These are phyloP conservation scores for Paramuricea clavata DNA, from an alignment of 92 coral and sea anemone species.

Conservation along the genomic window DNA sequence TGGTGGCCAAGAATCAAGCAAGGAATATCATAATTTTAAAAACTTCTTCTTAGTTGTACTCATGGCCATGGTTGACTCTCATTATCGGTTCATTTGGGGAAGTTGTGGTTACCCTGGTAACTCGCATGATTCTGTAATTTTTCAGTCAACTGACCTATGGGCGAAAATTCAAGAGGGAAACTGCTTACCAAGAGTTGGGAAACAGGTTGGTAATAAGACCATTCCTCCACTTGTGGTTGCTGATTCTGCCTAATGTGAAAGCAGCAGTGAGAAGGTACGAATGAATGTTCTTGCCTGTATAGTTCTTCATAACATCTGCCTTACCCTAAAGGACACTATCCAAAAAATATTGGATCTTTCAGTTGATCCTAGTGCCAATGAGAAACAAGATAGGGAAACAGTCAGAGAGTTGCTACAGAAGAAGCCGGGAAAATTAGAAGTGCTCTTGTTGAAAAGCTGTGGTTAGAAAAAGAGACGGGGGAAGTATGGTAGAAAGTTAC, in stretches of 20 bases:
- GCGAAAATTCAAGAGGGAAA: constrained; percentile 33
- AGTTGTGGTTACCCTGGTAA: constrained; percentile 80
- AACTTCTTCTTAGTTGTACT: constrained; percentile 68
- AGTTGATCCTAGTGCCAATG: constrained; percentile 56
- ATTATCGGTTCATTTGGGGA: constrained; percentile 74
- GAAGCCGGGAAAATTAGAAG: constrained; percentile 61
- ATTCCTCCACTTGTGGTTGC: constrained; percentile 35
- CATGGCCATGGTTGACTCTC: constrained; percentile 76
- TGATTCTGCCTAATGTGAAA: constrained; percentile 70
- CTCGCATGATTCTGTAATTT: constrained; percentile 73
- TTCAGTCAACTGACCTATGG: constrained; percentile 69
- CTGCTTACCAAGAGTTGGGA: constrained; percentile 33
- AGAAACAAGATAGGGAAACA: constrained; percentile 65
- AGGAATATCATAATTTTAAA: constrained; percentile 77
- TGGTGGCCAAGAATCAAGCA: constrained; percentile 64
- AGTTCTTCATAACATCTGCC: constrained; percentile 71
- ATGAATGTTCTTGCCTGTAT: constrained; percentile 60
- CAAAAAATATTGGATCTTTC: constrained; percentile 64
- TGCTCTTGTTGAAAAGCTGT: constrained; percentile 67
- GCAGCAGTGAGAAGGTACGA: constrained; percentile 58
- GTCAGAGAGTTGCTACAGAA: constrained; percentile 58
- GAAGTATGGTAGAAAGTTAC: constrained; percentile 29
- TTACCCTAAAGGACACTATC: constrained; percentile 56
- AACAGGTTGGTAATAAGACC: not conserved
- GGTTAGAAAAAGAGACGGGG: constrained; percentile 71